These are phyloP conservation scores for Zaprionus bogoriensis DNA, from an alignment of 2,888 invertebrate species.

Conservation along the genomic window DNA sequence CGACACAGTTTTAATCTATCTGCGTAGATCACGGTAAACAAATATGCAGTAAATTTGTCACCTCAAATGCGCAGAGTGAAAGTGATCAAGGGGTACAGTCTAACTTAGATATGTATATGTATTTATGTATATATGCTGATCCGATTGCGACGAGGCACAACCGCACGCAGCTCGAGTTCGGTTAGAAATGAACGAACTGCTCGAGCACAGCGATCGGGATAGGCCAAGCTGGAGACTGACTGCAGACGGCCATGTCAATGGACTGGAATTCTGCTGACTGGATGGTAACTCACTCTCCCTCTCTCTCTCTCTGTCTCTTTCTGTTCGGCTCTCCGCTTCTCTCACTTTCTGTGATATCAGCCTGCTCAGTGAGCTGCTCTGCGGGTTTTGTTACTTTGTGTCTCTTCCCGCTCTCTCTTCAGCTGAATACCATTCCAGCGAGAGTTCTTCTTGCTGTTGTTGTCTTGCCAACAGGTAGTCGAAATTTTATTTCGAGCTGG, in stretches of 20 bases:
- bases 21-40: conserved; percentile 82
- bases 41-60: conserved; percentile 77
- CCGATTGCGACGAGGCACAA: conserved; percentile 37
- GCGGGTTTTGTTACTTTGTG: background rate
- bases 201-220: conserved; percentile 9
- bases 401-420: background rate
- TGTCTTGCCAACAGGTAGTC: conserved; percentile 50
- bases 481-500: conserved; percentile 1
- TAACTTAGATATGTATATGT: background rate
- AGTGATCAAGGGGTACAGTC: conserved; percentile 50
- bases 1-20: conserved; percentile 81
- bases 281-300: conserved; percentile 2
- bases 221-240: conserved; percentile 35
- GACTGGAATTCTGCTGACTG: conserved; percentile 37
- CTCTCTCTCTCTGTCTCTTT: background rate
- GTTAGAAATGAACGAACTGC: conserved; percentile 57
- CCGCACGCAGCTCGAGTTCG: conserved; percentile 37
- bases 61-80: conserved; percentile 82
- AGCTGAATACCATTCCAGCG: conserved; percentile 20
- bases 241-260: conserved; percentile 22
- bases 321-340: background rate
- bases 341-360: background rate
- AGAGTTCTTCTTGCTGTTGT: conserved; percentile 9
- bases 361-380: conserved; percentile 1
- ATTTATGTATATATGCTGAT: background rate